Percentiles rank a stretch among this genome's conserved stretches.
Evolutionary conservation across 1,140 invertebrate genomes (phyloP).

Genomic region (Tyrophagus putrescentiae): DNA sequence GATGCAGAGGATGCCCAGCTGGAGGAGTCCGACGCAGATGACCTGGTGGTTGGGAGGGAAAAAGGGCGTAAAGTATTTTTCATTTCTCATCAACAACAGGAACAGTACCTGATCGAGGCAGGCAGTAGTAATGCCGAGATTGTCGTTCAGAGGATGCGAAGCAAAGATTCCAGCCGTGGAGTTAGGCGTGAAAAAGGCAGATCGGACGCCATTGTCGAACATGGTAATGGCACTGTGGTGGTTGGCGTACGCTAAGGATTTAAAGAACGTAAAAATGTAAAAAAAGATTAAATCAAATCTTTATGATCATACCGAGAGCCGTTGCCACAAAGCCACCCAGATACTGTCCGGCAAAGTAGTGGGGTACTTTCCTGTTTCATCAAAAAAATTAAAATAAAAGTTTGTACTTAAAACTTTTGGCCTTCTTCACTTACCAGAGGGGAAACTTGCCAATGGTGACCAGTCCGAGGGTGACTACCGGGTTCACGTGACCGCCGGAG

Average conservation of each 20-base stretch:
- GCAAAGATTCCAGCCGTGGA: conserved; percentile 9
- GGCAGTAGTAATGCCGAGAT: too few species aligned
- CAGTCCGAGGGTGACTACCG: conserved; percentile 7
- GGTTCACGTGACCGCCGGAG: conserved; percentile 19
- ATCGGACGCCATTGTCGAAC: conserved; percentile 16
- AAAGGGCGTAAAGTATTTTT: too few species aligned
- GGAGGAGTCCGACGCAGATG: background rate
- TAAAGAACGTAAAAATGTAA: conserved; percentile 8
- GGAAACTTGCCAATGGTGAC: conserved; percentile 14
- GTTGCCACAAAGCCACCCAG: conserved; percentile 16
- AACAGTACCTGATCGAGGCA: too few species aligned
- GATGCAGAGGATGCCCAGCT: conserved; percentile 12
- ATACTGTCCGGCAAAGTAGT: conserved; percentile 18
- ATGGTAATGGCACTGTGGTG: conserved; percentile 5
- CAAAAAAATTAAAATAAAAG: conserved; percentile 6
- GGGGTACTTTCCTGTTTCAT: conserved; percentile 7
- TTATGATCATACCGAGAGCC: background rate
- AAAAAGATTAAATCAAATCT: background rate
- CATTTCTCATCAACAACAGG: too few species aligned
- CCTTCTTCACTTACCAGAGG: background rate
- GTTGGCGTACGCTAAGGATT: conserved; percentile 1
- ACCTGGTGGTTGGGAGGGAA: conserved; percentile 3
- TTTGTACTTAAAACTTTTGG: background rate
- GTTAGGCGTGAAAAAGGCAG: conserved; percentile 11
- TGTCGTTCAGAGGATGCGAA: conserved; percentile 7